Evolutionary conservation across 1,140 invertebrate genomes (phyloP).

Genomic region (Trichogramma pretiosum): DNA sequence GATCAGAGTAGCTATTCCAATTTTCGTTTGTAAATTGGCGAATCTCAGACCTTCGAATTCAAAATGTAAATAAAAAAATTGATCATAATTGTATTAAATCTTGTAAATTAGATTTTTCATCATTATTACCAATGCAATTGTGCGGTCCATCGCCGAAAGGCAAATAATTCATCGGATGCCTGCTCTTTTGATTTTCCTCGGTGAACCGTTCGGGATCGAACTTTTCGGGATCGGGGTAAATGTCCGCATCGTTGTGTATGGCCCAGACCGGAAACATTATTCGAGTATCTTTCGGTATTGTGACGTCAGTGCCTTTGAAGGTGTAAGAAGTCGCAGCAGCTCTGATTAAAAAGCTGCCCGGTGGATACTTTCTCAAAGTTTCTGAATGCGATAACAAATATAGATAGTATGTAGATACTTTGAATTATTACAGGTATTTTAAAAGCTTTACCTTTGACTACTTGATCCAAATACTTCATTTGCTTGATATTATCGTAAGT

Average conservation of each 20-base stretch:
- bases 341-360: conserved; percentile 45
- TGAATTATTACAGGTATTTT: conserved; percentile 17
- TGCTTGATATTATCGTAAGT: conserved; percentile 26
- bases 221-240: conserved; percentile 54
- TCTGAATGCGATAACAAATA: conserved; percentile 32
- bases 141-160: conserved; percentile 51
- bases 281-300: conserved; percentile 43
- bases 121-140: conserved; percentile 46
- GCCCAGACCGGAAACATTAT: conserved; percentile 48
- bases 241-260: conserved; percentile 55
- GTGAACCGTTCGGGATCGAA: conserved; percentile 62
- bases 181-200: conserved; percentile 35
- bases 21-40: conserved; percentile 15
- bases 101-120: background rate
- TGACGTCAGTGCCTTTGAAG: conserved; percentile 41
- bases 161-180: conserved; percentile 40
- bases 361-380: conserved; percentile 53
- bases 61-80: background rate
- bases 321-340: conserved; percentile 41
- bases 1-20: conserved; percentile 14
- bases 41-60: conserved; percentile 14
- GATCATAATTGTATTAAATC: conserved; percentile 22
- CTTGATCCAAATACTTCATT: conserved; percentile 32
- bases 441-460: conserved; percentile 24
- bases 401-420: too few species aligned